Evolutionary conservation across 2,113 vertebrate species (phyloP).

Genomic region (Cavia aperea): DNA sequence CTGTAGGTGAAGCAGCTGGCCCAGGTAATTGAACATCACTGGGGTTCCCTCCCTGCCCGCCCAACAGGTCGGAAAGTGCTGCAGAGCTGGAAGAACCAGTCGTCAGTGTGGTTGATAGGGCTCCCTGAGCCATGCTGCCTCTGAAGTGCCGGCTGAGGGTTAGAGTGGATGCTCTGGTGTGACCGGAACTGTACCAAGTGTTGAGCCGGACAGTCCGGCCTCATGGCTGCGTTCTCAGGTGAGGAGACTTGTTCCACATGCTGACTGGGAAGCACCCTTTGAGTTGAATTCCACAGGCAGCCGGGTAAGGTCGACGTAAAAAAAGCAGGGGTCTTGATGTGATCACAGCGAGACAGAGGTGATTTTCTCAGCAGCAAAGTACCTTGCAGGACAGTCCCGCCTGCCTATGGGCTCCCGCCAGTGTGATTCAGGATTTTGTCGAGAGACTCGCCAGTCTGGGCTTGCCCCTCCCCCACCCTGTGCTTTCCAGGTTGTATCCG

Average conservation of each 20-base stretch:
- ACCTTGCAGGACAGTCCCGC: neutral
- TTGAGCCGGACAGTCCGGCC: neutral
- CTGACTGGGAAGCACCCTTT: neutral
- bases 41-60: neutral
- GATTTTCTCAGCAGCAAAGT: neutral
- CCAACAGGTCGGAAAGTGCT: neutral
- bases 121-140: neutral
- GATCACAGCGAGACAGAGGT: neutral
- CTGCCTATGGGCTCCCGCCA: neutral
- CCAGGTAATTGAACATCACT: slow-evolving; percentile 9
- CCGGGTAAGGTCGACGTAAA: neutral
- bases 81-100: slow-evolving; percentile 53
- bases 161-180: slow-evolving; percentile 22
- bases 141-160: neutral
- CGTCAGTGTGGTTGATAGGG: neutral
- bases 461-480: neutral
- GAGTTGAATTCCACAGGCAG: slow-evolving; percentile 5
- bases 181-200: neutral
- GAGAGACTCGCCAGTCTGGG: neutral
- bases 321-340: neutral
- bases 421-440: neutral
- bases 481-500: slow-evolving; percentile 48
- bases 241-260: neutral
- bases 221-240: neutral
- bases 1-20: neutral